These are phyloP conservation scores for Lomographa bimaculata DNA, from an alignment of 2,888 invertebrate species.

Conservation along the genomic window DNA sequence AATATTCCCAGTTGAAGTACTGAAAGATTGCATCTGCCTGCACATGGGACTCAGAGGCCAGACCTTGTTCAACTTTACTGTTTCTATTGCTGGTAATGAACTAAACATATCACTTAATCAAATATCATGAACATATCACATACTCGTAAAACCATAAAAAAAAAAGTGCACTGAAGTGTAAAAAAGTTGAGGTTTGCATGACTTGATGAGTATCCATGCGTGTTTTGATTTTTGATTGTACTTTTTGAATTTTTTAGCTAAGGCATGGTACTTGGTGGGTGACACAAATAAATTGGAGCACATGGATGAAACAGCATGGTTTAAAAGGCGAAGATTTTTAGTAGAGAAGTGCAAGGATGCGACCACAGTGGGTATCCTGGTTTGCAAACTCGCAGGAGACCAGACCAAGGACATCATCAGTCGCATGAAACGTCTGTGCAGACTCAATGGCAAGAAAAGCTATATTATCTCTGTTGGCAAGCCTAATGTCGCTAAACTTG, in stretches of 20 bases:
- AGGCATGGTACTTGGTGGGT: constrained; percentile 80
- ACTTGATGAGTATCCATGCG: no score
- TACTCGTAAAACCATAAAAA: no score
- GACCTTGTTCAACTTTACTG: constrained; percentile 85
- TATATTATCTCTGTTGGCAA: constrained; percentile 97
- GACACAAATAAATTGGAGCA: constrained; percentile 74
- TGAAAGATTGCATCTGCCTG: constrained; percentile 83
- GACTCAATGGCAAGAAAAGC: constrained; percentile 91
- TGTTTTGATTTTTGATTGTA: no score
- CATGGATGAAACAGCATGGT: constrained; percentile 75
- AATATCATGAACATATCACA: no score
- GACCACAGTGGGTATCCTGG: constrained; percentile 91
- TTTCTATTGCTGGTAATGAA: constrained; percentile 75
- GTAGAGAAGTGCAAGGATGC: constrained; percentile 97
- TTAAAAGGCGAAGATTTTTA: constrained; percentile 91
- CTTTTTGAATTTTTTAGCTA: constrained; percentile 73
- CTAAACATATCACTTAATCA: no score
- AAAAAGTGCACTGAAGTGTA: no score
- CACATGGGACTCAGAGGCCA: constrained; percentile 87
- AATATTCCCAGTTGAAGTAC: constrained; percentile 44
- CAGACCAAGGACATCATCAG: constrained; percentile 90
- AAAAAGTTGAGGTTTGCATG: no score
- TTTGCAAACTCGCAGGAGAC: constrained; percentile 94
- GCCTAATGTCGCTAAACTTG: constrained; percentile 96
- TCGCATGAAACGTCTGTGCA: constrained; percentile 89